A percentile compares a stretch with the other conserved stretches of the same genome.
These are phyloP conservation scores for Cryptoprocta ferox DNA, from an alignment of 2,797 vertebrate genomes.

Conservation along the genomic window DNA sequence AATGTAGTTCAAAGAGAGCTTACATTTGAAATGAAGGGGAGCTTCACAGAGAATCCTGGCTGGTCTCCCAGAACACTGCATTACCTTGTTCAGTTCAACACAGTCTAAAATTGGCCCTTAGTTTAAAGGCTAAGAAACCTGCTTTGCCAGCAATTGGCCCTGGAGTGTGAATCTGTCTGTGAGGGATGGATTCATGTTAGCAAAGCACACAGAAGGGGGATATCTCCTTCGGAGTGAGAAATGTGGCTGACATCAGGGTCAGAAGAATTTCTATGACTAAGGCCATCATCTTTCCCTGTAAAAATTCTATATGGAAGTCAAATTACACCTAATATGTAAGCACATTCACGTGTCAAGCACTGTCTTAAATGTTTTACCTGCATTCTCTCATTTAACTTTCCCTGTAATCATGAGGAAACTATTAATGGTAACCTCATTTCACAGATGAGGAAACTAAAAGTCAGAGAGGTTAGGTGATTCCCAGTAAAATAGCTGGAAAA, in stretches of 20 bases:
- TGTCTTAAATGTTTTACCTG: not conserved
- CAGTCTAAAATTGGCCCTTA: slow-evolving; percentile 26
- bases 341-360: not conserved
- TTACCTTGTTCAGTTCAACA: slow-evolving; percentile 15
- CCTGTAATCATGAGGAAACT: not conserved
- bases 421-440: slow-evolving; percentile 53
- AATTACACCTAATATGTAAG: not conserved
- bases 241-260: not conserved
- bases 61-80: slow-evolving; percentile 31
- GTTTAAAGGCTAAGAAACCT: slow-evolving; percentile 56
- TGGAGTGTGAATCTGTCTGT: not conserved
- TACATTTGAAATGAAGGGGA: slow-evolving; percentile 40
- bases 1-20: slow-evolving; percentile 38
- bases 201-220: not conserved
- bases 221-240: not conserved
- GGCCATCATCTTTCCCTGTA: not conserved
- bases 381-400: slow-evolving; percentile 4
- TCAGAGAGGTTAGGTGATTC: not conserved
- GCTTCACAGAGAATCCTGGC: slow-evolving; percentile 50
- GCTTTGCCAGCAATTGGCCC: slow-evolving; percentile 26
- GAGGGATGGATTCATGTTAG: not conserved
- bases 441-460: slow-evolving; percentile 54
- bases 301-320: not conserved
- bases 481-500: not conserved
- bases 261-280: not conserved